Evolutionary conservation across 2,888 invertebrate species (phyloP), one percentile per base, ranked within the genome.

Genomic region (Drosophila trichaetosa): DNA sequence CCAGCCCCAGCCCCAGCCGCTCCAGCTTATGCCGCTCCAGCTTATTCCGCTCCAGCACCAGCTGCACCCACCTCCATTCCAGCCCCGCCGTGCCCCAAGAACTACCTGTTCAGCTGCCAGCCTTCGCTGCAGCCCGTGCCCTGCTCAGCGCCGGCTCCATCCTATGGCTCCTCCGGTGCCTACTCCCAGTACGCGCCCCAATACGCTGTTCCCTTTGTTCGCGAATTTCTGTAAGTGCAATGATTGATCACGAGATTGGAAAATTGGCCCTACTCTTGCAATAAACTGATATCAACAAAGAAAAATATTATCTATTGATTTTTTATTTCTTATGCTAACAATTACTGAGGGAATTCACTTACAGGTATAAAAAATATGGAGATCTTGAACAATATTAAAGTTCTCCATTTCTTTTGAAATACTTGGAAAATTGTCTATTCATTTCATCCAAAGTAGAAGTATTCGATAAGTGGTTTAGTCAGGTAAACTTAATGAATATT

Each of bases 31-130:
- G 78, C 90, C 40, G 73, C 76, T 2, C 79, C 76, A 0, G 57
- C 83, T 10, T 80, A 80, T 60, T 63, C 89, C 21, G 79, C 80
- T 2, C 83, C 85, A 8, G 87, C 87, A 1, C 77, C 83, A 4
- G 71, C 81, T 10, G 62, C 76, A 0, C 76, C 75, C 11, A 59
- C 69, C 16, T 62, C 91, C 8, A 62, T 87, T 49, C 76, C 89
- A 58, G 61, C 91, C 3, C 87, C 90, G 53, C 89, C 91, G n/a
- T 92, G 92, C 69, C 87, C 92, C 42, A 91, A 83, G 68, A 91
- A 90, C 73, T 91, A 92, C 62, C 70, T 92, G 63, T 84, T 92
- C 73, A 92, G 93, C 67, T 92, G 92, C 77, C 83, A 87, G 57
- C 92, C 93, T 51, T 82, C 79, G 0, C 71, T 92, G 58, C 75